These are phyloP conservation scores for Cynaeus angustus DNA, from an alignment of 2,888 invertebrate genomes.

Conservation along the genomic window DNA sequence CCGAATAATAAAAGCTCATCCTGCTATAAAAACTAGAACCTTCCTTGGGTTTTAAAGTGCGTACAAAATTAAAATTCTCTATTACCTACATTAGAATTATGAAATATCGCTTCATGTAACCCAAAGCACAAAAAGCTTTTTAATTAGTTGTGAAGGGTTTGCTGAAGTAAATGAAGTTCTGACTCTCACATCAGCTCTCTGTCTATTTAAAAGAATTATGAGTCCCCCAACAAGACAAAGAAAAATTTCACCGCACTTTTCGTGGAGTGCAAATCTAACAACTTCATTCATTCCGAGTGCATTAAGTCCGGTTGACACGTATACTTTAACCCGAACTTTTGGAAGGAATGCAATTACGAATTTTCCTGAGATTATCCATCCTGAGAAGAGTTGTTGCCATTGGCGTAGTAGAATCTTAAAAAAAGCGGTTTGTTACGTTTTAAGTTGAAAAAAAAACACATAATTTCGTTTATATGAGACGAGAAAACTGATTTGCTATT, in stretches of 20 bases:
- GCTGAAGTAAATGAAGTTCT: constrained; percentile 52
- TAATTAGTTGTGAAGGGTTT: constrained; percentile 51
- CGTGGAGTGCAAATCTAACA: constrained; percentile 51
- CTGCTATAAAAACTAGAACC: neutral
- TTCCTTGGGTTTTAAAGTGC: neutral
- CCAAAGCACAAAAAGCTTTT: constrained; percentile 47
- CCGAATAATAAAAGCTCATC: neutral
- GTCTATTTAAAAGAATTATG: constrained; percentile 54
- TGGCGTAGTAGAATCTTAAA: constrained; percentile 1
- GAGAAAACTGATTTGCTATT: constrained; percentile 62
- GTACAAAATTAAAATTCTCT: constrained; percentile 14
- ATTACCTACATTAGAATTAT: constrained; percentile 31
- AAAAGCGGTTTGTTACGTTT: constrained; percentile 23
- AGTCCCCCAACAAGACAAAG: constrained; percentile 51
- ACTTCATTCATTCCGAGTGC: constrained; percentile 52
- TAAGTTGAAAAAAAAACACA: constrained; percentile 27
- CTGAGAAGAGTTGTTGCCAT: constrained; percentile 11
- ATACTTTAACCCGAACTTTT: constrained; percentile 56
- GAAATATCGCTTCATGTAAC: constrained; percentile 43
- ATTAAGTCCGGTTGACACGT: constrained; percentile 40
- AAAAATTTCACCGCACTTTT: constrained; percentile 38
- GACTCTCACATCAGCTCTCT: constrained; percentile 49
- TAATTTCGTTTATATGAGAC: constrained; percentile 45
- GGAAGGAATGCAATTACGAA: constrained; percentile 14
- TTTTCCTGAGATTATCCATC: constrained; percentile 15